Evolutionary conservation across 2,113 vertebrate genomes (phyloP).

Genomic region (Nycticebus coucang): DNA sequence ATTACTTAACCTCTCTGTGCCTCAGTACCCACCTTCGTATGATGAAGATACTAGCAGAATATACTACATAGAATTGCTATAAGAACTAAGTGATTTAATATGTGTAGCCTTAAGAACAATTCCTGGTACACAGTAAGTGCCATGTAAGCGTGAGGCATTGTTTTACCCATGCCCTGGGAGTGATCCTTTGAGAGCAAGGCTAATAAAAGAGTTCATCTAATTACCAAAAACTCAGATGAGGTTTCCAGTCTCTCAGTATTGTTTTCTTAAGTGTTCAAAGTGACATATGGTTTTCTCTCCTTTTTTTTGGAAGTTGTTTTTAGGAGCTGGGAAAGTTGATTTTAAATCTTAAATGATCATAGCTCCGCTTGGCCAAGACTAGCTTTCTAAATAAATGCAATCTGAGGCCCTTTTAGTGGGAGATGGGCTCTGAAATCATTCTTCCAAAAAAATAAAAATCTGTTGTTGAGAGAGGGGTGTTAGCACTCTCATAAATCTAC

Average conservation of each 20-base stretch:
- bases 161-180: neutral
- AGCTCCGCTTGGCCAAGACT: constrained; percentile 68
- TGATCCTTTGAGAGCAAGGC: neutral
- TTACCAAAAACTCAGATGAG: constrained; percentile 39
- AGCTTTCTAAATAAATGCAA: constrained; percentile 75
- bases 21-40: neutral
- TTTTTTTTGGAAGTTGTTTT: constrained; percentile 82
- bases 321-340: constrained; percentile 80
- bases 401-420: constrained; percentile 74
- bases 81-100: neutral
- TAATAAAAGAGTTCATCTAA: constrained; percentile 8
- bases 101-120: neutral
- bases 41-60: neutral
- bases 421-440: constrained; percentile 65
- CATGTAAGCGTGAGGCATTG: neutral
- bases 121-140: neutral
- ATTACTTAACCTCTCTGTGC: neutral
- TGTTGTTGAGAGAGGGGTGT: constrained; percentile 64
- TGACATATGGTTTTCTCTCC: constrained; percentile 67
- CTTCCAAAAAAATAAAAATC: constrained; percentile 76
- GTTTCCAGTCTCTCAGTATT: constrained; percentile 47
- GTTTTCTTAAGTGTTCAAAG: constrained; percentile 75
- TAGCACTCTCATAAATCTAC: constrained; percentile 77
- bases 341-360: constrained; percentile 73
- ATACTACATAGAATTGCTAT: neutral